phyloP scores from a whole-genome alignment of 2,888 invertebrate genomes.

The Tetheella fluctuosa region DNA sequence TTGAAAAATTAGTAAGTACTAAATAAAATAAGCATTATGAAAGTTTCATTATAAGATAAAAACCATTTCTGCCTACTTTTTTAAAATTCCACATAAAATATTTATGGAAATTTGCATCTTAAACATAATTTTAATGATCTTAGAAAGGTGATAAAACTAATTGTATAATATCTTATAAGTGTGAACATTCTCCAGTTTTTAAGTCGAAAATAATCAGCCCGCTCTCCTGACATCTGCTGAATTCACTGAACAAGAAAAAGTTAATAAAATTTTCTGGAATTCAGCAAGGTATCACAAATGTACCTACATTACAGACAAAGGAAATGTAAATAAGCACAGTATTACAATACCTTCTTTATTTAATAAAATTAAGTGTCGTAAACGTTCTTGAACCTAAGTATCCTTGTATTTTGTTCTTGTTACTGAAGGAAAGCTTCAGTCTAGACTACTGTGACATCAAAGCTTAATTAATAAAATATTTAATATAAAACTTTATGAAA shows the following conservation, averaged over 20 bases:
- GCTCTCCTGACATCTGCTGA: slow-evolving; percentile 46
- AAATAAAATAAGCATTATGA: too few relatives aligned
- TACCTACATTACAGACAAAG: slow-evolving; percentile 32
- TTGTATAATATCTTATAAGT: slow-evolving; percentile 9
- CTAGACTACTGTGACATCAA: neutral
- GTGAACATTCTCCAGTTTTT: slow-evolving; percentile 21
- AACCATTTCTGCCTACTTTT: too few relatives aligned
- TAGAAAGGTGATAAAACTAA: slow-evolving; percentile 2
- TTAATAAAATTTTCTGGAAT: slow-evolving; percentile 46
- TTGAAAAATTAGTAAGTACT: too few relatives aligned
- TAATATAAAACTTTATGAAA: neutral
- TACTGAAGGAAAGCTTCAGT: neutral
- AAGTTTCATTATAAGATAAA: too few relatives aligned
- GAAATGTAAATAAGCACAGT: slow-evolving; percentile 2
- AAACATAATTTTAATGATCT: slow-evolving; percentile 1
- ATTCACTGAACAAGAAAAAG: slow-evolving; percentile 58
- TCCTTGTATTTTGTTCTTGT: neutral
- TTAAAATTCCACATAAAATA: too few relatives aligned
- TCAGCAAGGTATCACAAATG: slow-evolving; percentile 45
- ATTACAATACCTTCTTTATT: neutral
- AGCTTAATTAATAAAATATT: neutral
- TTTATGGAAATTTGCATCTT: neutral
- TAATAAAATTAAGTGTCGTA: neutral
- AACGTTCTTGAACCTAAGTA: neutral
- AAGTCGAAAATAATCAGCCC: slow-evolving; percentile 31